Evolutionary conservation across 1,140 invertebrate species (phyloP).

Genomic region (Philotrypesis tridentata): DNA sequence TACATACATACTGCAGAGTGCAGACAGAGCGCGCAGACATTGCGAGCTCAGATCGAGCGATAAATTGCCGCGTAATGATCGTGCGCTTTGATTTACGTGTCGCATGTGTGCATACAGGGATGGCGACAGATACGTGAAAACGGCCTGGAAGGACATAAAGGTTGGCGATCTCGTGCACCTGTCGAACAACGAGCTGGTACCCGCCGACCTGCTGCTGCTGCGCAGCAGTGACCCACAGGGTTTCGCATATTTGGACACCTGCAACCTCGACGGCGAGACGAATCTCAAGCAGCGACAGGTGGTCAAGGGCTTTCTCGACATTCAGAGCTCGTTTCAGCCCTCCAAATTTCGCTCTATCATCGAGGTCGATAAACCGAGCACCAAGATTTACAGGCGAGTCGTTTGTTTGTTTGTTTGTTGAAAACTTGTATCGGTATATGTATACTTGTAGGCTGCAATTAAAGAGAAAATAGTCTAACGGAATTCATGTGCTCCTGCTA

Average conservation of each 20-base stretch:
- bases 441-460: too few relatives aligned
- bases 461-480: too few relatives aligned
- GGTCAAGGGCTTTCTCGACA: conserved; percentile 78
- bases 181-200: conserved; percentile 96
- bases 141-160: conserved; percentile 91
- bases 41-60: neutral
- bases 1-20: too few relatives aligned
- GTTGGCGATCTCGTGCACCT: conserved; percentile 97
- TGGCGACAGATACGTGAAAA: conserved; percentile 87
- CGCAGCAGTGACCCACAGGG: conserved; percentile 93
- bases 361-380: conserved; percentile 94
- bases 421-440: too few relatives aligned
- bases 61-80: neutral
- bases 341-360: conserved; percentile 88
- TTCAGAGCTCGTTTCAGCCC: conserved; percentile 84
- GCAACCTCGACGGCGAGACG: conserved; percentile 99
- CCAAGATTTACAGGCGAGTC: conserved; percentile 90
- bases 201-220: conserved; percentile 94
- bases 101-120: conserved; percentile 78
- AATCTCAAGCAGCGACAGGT: conserved; percentile 97
- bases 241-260: conserved; percentile 97
- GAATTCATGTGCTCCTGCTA: too few relatives aligned
- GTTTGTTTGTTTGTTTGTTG: neutral
- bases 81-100: neutral
- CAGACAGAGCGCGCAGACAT: neutral